Evolutionary conservation across 2,888 invertebrate species (phyloP).

Genomic region (Hirtodrosophila histrioides): DNA sequence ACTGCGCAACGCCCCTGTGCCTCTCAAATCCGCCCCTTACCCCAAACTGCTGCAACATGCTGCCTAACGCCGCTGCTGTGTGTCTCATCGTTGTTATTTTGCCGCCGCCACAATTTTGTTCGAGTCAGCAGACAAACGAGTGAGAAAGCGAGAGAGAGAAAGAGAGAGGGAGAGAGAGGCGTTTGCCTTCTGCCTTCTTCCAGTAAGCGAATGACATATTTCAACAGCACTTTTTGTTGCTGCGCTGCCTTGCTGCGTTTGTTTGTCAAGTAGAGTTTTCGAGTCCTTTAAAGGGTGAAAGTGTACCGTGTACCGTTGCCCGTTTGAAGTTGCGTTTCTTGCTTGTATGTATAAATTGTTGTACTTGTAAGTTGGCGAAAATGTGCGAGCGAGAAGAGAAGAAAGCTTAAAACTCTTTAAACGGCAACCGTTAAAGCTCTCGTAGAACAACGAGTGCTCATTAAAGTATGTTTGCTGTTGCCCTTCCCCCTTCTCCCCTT

Average conservation of each 20-base stretch:
- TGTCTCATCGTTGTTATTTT: slow-evolving; percentile 74
- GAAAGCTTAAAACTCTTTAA: slow-evolving; percentile 49
- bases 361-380: slow-evolving; percentile 37
- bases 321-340: slow-evolving; percentile 17
- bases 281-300: slow-evolving; percentile 77
- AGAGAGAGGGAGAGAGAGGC: slow-evolving; percentile 16
- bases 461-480: slow-evolving; percentile 54
- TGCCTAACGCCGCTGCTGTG: slow-evolving; percentile 15
- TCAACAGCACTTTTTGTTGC: slow-evolving; percentile 52
- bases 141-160: slow-evolving; percentile 11
- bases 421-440: slow-evolving; percentile 42
- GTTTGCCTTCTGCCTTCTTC: slow-evolving; percentile 6
- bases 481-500: not conserved
- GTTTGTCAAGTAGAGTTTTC: slow-evolving; percentile 29
- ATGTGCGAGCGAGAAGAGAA: slow-evolving; percentile 23
- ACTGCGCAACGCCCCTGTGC: slow-evolving; percentile 71
- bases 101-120: slow-evolving; percentile 68
- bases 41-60: slow-evolving; percentile 60
- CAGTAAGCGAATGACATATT: slow-evolving; percentile 67
- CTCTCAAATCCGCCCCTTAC: slow-evolving; percentile 19
- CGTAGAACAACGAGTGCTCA: slow-evolving; percentile 40
- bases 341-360: slow-evolving; percentile 27
- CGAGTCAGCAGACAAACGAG: slow-evolving; percentile 20
- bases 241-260: slow-evolving; percentile 18
- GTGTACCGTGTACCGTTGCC: slow-evolving; percentile 47